Evolutionary conservation across 2,888 invertebrate species (phyloP), one percentile per base, ranked within the genome.

Genomic region (Aporophyla lueneburgensis): DNA sequence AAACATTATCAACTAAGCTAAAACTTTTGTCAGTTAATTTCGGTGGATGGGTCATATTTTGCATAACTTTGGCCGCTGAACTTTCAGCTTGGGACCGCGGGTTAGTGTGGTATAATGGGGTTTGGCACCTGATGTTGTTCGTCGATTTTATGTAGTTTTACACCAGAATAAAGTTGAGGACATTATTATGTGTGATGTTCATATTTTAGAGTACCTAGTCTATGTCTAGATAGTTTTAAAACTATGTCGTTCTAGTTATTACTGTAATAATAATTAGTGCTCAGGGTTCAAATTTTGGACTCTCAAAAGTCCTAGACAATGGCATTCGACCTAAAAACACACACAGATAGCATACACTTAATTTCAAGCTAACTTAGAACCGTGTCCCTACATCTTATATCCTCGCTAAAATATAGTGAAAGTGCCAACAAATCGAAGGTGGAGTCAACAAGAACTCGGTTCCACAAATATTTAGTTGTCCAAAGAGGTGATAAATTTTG

Each of bases 401-500:
- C 6, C n/a, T 66, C 51, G 51, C 9, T 51, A 33, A 12, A 75
- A 69, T 27, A 56, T 6, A 69, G 24, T 43, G 16, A 54, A 63
- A 82, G 10, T 56, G 43, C n/a, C 53, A 53, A 54, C 53, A 59
- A 71, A 67, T 53, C 24, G 54, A 71, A 74, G 53, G n/a, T 46
- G 24, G 24, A 54, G 80, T 70, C 71, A 75, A 71, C 62, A 76
- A 63, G 16, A 24, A 16, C 21, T 19, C 61, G 14, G 40, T 62
- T 63, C 53, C 53, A 82, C 78, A 81, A 85, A 87, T 80, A 85
- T 86, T 83, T 86, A 85, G 87, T 81, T 84, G 80, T 77, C 81
- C 76, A 83, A 86, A 91, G 90, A 92, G 89, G 74, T 67, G 79
- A 92, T 94, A 91, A 93, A 93, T 93, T 90, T 88, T 83, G 83